Evolutionary conservation across 1,140 invertebrate species (phyloP).

Genomic region (Fopius arisanus): DNA sequence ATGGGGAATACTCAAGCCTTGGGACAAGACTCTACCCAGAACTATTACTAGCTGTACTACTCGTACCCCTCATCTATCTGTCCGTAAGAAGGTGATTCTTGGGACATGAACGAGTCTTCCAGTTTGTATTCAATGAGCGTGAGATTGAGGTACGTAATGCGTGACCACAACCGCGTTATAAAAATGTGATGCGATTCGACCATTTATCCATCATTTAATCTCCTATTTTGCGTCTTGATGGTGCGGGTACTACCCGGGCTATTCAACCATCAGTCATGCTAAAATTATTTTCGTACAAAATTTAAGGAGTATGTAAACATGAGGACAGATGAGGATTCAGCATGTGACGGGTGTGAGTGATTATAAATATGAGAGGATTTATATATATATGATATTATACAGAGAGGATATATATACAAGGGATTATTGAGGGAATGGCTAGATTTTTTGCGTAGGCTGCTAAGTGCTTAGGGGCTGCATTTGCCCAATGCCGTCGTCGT

Average conservation of each 20-base stretch:
- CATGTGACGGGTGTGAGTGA: background rate
- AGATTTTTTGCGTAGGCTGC: constrained; percentile 16
- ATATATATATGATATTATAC: constrained; percentile 36
- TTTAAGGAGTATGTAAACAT: background rate
- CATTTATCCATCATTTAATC: background rate
- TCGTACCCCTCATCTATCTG: constrained; percentile 46
- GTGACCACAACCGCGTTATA: background rate
- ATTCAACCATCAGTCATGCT: constrained; percentile 6
- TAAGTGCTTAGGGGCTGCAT: background rate
- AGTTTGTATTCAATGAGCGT: constrained; percentile 52
- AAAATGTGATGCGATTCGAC: constrained; percentile 29
- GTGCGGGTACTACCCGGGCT: background rate
- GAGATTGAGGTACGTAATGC: constrained; percentile 18
- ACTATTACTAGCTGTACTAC: constrained; percentile 41
- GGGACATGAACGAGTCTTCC: constrained; percentile 54
- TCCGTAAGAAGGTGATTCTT: constrained; percentile 56
- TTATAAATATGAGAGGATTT: constrained; percentile 23
- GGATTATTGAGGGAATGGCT: background rate
- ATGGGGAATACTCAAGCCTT: constrained; percentile 26
- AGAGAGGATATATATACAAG: constrained; percentile 37
- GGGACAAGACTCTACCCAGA: constrained; percentile 33
- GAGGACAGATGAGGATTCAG: background rate
- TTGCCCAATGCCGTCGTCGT: constrained; percentile 13
- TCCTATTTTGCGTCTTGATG: background rate
- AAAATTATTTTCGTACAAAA: constrained; percentile 30